These are phyloP conservation scores for Emys orbicularis DNA, from an alignment of 2,797 vertebrate genomes.

Conservation along the genomic window DNA sequence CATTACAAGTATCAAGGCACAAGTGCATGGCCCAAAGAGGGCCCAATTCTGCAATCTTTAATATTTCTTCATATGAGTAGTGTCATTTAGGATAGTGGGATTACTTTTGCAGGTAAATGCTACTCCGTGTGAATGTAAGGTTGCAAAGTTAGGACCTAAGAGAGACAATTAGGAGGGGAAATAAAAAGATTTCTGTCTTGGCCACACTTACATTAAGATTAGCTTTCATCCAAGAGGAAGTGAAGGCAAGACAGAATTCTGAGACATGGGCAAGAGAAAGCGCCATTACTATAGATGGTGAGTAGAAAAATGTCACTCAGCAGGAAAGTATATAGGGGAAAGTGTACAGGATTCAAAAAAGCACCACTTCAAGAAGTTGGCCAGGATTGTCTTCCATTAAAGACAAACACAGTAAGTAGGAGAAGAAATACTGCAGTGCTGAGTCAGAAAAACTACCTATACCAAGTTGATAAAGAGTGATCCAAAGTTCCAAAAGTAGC, in stretches of 20 bases:
- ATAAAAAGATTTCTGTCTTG: not conserved
- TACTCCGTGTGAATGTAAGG: not conserved
- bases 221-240: not conserved
- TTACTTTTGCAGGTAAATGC: not conserved
- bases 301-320: not conserved
- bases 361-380: not conserved
- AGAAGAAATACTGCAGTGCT: conserved; percentile 48
- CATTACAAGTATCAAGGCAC: not conserved
- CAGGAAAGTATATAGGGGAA: not conserved
- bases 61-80: not conserved
- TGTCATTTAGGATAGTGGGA: not conserved
- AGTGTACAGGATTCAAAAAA: not conserved
- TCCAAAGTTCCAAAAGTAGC: conserved; percentile 70
- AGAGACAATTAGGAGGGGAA: not conserved
- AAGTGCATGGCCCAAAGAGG: not conserved
- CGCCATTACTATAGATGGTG: not conserved
- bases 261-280: not conserved
- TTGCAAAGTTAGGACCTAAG: not conserved
- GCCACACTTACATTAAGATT: not conserved
- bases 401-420: not conserved
- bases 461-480: conserved; percentile 68
- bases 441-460: conserved; percentile 66
- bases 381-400: not conserved
- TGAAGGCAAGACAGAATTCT: not conserved
- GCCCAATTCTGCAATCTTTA: not conserved